Conservation (phyloP, 2,797 vertebrate genomes). For the Sebastes itinus region DNA sequence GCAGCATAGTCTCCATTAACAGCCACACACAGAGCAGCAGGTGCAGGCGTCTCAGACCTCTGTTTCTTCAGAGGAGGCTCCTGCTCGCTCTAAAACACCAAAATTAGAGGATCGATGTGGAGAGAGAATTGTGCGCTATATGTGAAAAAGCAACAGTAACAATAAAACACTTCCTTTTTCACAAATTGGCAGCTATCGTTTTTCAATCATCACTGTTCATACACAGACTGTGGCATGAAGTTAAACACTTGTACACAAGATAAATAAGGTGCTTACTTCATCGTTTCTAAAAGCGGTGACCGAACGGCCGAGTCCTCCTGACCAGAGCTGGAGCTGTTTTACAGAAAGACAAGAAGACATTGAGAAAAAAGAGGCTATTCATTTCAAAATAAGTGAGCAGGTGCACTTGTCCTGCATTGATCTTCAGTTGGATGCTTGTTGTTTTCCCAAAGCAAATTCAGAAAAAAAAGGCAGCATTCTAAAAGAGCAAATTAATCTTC, state of each 20-base stretch:
- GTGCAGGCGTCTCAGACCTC: slow-evolving; percentile 8
- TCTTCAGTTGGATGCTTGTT: background rate
- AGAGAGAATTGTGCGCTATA: background rate
- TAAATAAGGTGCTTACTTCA: slow-evolving; percentile 54
- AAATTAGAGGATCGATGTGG: background rate
- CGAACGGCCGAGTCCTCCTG: slow-evolving; percentile 84
- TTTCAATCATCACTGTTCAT: background rate
- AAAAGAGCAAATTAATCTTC: background rate
- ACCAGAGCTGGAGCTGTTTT: slow-evolving; percentile 88
- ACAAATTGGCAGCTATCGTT: background rate
- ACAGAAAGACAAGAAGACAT: background rate
- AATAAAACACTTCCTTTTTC: accelerated
- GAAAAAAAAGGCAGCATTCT: background rate
- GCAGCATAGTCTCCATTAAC: slow-evolving; percentile 72
- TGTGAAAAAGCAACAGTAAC: accelerated
- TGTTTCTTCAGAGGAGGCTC: slow-evolving; percentile 62
- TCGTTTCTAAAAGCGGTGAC: slow-evolving; percentile 59
- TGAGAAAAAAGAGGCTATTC: background rate
- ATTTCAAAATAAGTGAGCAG: background rate
- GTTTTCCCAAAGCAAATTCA: background rate
- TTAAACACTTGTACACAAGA: background rate
- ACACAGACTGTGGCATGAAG: background rate
- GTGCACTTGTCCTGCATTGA: background rate
- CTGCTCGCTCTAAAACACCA: slow-evolving; percentile 13
- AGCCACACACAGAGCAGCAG: slow-evolving; percentile 83